Percentiles rank a stretch among this genome's conserved stretches.
These are phyloP conservation scores for Astyanax mexicanus DNA, from an alignment of 2,797 vertebrate species.

Conservation along the genomic window DNA sequence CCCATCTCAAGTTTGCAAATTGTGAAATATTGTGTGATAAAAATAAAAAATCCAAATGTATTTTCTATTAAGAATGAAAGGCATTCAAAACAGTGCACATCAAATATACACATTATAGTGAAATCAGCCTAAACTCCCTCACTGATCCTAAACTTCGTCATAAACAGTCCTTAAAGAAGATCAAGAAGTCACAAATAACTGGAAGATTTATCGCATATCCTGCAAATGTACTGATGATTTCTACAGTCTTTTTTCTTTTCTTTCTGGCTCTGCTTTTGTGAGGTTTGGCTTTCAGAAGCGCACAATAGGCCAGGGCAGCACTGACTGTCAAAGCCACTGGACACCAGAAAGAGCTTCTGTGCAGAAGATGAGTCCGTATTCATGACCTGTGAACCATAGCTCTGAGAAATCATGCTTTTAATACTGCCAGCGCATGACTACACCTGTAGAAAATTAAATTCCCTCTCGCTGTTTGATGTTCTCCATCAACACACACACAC, in stretches of 20 bases:
- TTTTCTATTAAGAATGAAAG: too few species aligned
- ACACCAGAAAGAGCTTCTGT: constrained; percentile 13
- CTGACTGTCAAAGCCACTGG: constrained; percentile 27
- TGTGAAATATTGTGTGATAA: too few species aligned
- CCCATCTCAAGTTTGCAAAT: too few species aligned
- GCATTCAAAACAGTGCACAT: too few species aligned
- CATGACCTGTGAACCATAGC: constrained; percentile 35
- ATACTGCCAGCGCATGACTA: constrained; percentile 47
- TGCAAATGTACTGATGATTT: constrained; percentile 12
- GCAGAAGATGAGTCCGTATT: constrained; percentile 34
- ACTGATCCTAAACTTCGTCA: too few species aligned
- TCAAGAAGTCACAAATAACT: background rate
- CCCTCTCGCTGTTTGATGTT: constrained; percentile 35
- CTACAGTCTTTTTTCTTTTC: background rate
- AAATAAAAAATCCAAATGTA: too few species aligned
- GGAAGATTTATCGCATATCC: constrained; percentile 9
- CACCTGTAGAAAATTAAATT: constrained; percentile 59
- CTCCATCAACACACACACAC: constrained; percentile 21
- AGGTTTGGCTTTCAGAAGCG: constrained; percentile 19
- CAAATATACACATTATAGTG: too few species aligned
- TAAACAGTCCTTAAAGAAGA: background rate
- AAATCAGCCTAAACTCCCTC: too few species aligned
- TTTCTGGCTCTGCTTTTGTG: background rate
- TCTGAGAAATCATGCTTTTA: constrained; percentile 49
- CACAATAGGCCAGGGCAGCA: constrained; percentile 17